Base-by-base conservation (phyloP, 2,888 invertebrate genomes). In the Drosophila limbata region DNA sequence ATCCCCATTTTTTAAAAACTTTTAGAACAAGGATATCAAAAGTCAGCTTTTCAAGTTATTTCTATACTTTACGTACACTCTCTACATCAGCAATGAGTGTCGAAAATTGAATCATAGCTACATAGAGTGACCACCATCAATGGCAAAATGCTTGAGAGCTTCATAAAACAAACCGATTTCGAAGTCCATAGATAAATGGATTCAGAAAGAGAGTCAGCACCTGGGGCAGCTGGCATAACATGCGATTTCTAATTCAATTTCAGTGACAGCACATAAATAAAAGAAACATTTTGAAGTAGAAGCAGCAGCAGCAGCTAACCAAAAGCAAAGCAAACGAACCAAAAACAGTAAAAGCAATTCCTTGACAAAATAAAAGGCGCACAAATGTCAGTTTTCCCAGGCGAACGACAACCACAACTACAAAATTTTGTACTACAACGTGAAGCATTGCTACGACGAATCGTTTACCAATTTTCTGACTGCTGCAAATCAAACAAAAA, bases 391-490 rank as follows among this genome's bases (percentile, higher is more conserved):
- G 62, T 81, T 85, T 85, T 85, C 84, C 87, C 88, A 86, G 72
- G 82, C 79, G 69, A 81, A 66, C 50, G 60, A 50, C 66, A 63
- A 57, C 77, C 63, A 68, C 65, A 84, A 77, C 84, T 75, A 68
- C 68, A 53, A 63, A 71, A 57, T 71, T 51, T 57, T 72, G 44
- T 50, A 28, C 40, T 55, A 72, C n/a, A 51, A 15, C 52, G 44
- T 42, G 53, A 57, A 69, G 73, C 63, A 78, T 72, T 83, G 81
- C 84, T 75, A 74, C 84, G 77, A 74, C 76, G 88, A 85, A 88
- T 85, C 84, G 84, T 83, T 88, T 88, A 84, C 88, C 84, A 85
- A 85, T 85, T 85, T 86, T 86, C 77, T 84, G 86, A 88, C 88
- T 86, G 87, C 84, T 79, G 77, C 81, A 86, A 85, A 86, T 88